Conservation (phyloP, 1,140 invertebrate genomes). For the Penaeus vannamei region DNA sequence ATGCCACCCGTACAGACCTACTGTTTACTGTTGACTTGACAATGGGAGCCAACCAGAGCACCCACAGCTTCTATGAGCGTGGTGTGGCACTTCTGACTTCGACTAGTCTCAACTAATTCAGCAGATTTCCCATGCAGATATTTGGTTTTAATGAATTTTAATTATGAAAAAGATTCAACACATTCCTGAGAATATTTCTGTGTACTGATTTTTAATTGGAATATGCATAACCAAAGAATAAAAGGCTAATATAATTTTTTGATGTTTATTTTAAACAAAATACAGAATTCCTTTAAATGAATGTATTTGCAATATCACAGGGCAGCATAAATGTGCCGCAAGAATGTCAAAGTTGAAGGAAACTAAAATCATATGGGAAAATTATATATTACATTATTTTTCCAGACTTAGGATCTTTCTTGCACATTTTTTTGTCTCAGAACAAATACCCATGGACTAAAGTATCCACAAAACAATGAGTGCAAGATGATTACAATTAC, state of each 20-base stretch:
- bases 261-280: neutral
- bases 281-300: neutral
- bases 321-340: no score
- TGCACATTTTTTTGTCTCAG: no score
- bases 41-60: slow-evolving; percentile 87
- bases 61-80: slow-evolving; percentile 95
- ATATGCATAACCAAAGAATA: neutral
- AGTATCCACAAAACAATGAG: no score
- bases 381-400: no score
- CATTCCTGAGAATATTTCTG: neutral
- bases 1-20: slow-evolving; percentile 93
- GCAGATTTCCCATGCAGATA: no score
- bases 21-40: slow-evolving; percentile 96
- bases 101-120: slow-evolving; percentile 85
- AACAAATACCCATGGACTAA: no score
- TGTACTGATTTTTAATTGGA: neutral
- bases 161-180: neutral
- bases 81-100: slow-evolving; percentile 95
- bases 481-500: no score
- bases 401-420: no score
- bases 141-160: neutral
- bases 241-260: slow-evolving; percentile 17
- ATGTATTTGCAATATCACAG: no score
- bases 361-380: no score
- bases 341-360: no score